These are phyloP conservation scores for Vipera latastei DNA, from an alignment of 2,797 vertebrate species.

Conservation along the genomic window DNA sequence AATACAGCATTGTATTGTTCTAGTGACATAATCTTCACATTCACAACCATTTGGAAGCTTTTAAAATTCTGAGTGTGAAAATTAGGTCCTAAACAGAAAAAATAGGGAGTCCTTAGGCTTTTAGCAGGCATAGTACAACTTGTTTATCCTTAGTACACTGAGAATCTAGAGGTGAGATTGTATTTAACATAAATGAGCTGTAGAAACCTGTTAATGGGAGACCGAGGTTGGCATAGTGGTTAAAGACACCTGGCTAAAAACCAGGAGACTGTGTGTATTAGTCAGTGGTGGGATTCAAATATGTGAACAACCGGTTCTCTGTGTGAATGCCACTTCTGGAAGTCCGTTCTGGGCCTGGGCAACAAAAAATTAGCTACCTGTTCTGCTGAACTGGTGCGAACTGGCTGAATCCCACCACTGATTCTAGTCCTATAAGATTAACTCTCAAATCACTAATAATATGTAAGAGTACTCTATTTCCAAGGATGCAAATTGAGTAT, in stretches of 20 bases:
- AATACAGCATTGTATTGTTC: neutral
- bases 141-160: neutral
- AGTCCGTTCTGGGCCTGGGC: no score
- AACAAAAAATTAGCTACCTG: no score
- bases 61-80: neutral
- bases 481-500: neutral
- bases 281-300: no score
- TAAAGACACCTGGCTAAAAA: neutral
- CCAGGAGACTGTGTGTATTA: neutral
- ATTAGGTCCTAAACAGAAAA: neutral
- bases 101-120: neutral
- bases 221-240: neutral
- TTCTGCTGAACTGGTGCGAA: no score
- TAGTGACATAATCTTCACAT: constrained; percentile 5
- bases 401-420: no score
- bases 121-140: neutral
- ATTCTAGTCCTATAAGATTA: neutral
- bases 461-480: neutral
- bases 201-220: neutral
- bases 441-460: neutral
- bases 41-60: neutral
- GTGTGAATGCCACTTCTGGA: no score
- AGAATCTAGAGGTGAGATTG: neutral
- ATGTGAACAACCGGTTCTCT: no score
- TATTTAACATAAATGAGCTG: neutral